Conservation (phyloP, 1,140 invertebrate species). For the Drosophila watanabei region DNA sequence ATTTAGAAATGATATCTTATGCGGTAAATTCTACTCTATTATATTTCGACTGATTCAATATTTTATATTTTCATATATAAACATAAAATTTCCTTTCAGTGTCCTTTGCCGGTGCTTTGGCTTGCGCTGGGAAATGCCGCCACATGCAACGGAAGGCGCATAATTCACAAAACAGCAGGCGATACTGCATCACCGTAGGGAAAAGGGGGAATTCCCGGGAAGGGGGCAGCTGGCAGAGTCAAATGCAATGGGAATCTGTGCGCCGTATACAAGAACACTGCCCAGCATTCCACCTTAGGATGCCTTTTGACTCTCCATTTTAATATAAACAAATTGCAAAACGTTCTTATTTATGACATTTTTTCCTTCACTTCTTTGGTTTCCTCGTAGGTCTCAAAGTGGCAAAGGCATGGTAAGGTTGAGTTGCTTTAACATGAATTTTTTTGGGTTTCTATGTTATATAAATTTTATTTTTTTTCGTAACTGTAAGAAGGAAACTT, state of each 20-base stretch:
- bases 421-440: not conserved
- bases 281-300: slow-evolving; percentile 50
- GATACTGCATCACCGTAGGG: slow-evolving; percentile 17
- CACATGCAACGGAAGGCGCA: slow-evolving; percentile 82
- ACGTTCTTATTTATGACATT: slow-evolving; percentile 77
- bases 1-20: not conserved
- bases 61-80: not conserved
- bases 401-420: not conserved
- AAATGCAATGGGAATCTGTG: slow-evolving; percentile 66
- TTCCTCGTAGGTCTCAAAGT: slow-evolving; percentile 3
- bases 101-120: slow-evolving; percentile 6
- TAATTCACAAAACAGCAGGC: slow-evolving; percentile 83
- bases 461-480: slow-evolving; percentile 22
- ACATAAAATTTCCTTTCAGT: slow-evolving; percentile 1
- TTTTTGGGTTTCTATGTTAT: not conserved
- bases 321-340: slow-evolving; percentile 83
- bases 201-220: not conserved
- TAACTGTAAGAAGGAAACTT: no score
- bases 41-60: not conserved
- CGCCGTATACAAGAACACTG: slow-evolving; percentile 38
- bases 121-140: slow-evolving; percentile 66
- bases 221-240: slow-evolving; percentile 19
- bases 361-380: slow-evolving; percentile 29
- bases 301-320: slow-evolving; percentile 74
- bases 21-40: no score